Base-by-base conservation (phyloP, 37 sponge, comb jelly and placozoan genomes). In the Chondrilla cf. caribensis region DNA sequence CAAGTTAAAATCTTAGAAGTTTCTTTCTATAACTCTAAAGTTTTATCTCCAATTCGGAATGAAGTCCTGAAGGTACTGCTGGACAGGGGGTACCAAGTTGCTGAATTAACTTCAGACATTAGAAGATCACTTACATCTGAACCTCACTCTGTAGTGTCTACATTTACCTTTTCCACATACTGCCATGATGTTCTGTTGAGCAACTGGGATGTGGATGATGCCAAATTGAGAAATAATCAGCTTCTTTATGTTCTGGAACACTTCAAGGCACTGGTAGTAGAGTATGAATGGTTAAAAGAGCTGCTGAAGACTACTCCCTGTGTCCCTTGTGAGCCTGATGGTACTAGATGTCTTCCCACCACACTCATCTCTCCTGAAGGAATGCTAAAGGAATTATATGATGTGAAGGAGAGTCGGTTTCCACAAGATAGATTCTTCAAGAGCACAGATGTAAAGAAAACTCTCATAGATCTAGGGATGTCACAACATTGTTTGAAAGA, bases 401-500 rank as follows among this genome's bases (percentile, higher is more conserved):
- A 58, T 36, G 51, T 36, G 5, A 26, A 19, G 28, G 90, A 89
- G 17, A 86, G 60, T 35, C 64, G 82, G 24, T 89, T 89, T 77
- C 90, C 90, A 22, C 57, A 21, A 15, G 72, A 82, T 0, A n/a
- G 0, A 32, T 78, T 82, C 29, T 22, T 60, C 9, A 42, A 83
- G 58, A 39, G 15, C 4, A 17, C 22, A 57, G 8, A 43, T n/a
- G 59, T 73, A 51, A 40, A 32, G 78, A 15, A 5, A 0, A 57
- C 39, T 58, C 58, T 89, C 0, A 15, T 1, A 40, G 0, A n/a
- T 0, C 47, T 89, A 2, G 90, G 90, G 17, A 89, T 89, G 86
- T 19, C 68, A 22, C 21, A 15, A 9, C 24, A 66, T 21, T 38
- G 77, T 38, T 85, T 89, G 17, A 73, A 54, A 33, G 1, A 72